Evolutionary conservation across 2,888 invertebrate genomes (phyloP), one percentile per base, ranked within the genome.

Genomic region (Pandemis cinnamomeana): DNA sequence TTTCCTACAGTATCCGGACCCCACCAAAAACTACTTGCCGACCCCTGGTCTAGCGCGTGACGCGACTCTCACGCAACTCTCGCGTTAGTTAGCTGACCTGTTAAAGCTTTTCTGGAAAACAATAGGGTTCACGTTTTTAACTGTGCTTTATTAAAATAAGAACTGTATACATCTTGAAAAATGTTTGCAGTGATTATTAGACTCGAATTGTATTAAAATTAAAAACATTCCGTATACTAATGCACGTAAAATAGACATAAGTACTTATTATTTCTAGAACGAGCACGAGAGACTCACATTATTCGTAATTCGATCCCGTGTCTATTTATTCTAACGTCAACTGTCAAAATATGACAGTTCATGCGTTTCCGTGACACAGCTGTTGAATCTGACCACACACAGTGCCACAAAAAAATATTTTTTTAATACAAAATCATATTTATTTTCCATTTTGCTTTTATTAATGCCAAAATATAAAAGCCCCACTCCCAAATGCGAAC

Each of bases 351-450:
- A 73, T 60, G 73, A 61, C 66, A 66, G 67, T 53, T 11, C 11
- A 44, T 62, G 20, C 15, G n/a, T 13, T 13, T 61, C 41, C 51
- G 41, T 36, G 72, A n/a, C 48, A 58, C 73, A 73, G 73, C 73
- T 73, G 73, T 60, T 44, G 61, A 69, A 73, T 70, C 60, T 70
- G 73, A 61, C 73, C 73, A 73, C 70, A 73, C 73, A 69, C 73
- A 70, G 42, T 66, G 70, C 42, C 36, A 60, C 7, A 15, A 27
- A 15, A 27, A 15, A n/a, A n/a, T n/a, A 10, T n/a, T 7, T 48
- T n/a, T 53, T 7, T 53, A 13, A 5, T 5, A 1, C n/a, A 53
- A 15, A n/a, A 20, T 15, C 8, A 20, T 2, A 36, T 36, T 36
- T 36, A 36, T 36, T 36, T 36, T 36, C 8, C 20, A 8, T 3